Conservation (phyloP, 1,140 invertebrate genomes). For the Aethina tumida region DNA sequence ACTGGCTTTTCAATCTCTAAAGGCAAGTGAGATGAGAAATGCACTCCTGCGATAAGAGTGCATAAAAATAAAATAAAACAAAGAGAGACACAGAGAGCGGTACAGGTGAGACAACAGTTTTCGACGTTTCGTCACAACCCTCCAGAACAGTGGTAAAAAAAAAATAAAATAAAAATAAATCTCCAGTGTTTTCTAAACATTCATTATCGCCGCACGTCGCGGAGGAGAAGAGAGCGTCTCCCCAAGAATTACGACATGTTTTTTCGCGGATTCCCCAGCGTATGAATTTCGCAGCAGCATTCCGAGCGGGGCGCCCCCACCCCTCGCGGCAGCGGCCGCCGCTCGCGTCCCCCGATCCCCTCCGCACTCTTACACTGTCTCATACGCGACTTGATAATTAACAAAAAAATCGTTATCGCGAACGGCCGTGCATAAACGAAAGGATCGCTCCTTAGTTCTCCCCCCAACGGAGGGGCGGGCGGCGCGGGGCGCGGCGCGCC, state of each 20-base stretch:
- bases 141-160: too few species aligned
- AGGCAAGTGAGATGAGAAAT: not conserved
- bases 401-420: slow-evolving; percentile 40
- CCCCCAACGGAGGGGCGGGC: slow-evolving; percentile 9
- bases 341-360: slow-evolving; percentile 8
- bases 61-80: slow-evolving; percentile 8
- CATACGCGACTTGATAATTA: slow-evolving; percentile 39
- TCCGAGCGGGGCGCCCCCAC: too few species aligned
- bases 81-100: not conserved
- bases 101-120: not conserved
- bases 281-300: slow-evolving; percentile 26
- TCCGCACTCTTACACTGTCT: slow-evolving; percentile 25
- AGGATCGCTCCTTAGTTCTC: slow-evolving; percentile 29
- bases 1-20: too few species aligned
- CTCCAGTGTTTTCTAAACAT: slow-evolving; percentile 12
- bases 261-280: slow-evolving; percentile 20
- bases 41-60: not conserved
- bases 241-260: slow-evolving; percentile 20
- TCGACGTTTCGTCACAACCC: slow-evolving; percentile 1
- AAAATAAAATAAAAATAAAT: slow-evolving; percentile 5
- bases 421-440: slow-evolving; percentile 36
- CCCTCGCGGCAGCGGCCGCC: slow-evolving; percentile 5
- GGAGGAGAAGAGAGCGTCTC: too few species aligned
- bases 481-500: not conserved
- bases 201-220: slow-evolving; percentile 8